phyloP scores from a whole-genome alignment of 2,888 invertebrate genomes.

The Sinhomidia bicolor region DNA sequence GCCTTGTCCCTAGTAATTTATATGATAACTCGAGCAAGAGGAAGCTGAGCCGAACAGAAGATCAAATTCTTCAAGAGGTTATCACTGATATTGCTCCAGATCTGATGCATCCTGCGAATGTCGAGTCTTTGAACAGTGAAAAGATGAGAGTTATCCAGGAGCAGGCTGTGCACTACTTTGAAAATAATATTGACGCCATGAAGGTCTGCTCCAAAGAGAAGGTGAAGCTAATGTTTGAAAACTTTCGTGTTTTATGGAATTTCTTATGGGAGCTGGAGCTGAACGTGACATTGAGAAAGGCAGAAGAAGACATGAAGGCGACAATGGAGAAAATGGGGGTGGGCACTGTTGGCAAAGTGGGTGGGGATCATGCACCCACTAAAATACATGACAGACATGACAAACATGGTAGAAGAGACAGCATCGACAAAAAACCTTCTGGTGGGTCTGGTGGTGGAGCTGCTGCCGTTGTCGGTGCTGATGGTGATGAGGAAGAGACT shows the following conservation, averaged over 20 bases:
- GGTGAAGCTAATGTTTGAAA: slow-evolving; percentile 70
- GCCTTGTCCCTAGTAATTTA: slow-evolving; percentile 71
- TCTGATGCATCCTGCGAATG: slow-evolving; percentile 51
- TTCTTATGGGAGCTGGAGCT: slow-evolving; percentile 63
- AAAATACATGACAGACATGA: too few relatives aligned
- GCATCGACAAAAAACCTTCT: too few relatives aligned
- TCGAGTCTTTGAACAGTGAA: slow-evolving; percentile 36
- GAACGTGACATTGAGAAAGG: slow-evolving; percentile 53
- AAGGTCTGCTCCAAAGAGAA: slow-evolving; percentile 57
- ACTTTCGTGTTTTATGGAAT: slow-evolving; percentile 71
- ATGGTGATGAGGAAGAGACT: neutral
- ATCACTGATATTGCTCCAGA: slow-evolving; percentile 68
- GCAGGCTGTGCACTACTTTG: slow-evolving; percentile 59
- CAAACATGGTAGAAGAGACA: too few relatives aligned
- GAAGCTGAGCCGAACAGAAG: slow-evolving; percentile 22
- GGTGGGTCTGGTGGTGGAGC: too few relatives aligned
- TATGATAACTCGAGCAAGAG: neutral
- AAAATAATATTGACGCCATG: slow-evolving; percentile 63
- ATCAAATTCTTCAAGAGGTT: slow-evolving; percentile 67
- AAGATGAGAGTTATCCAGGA: slow-evolving; percentile 58
- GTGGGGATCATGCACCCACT: neutral
- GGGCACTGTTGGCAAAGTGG: neutral
- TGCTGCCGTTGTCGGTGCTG: neutral
- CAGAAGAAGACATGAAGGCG: slow-evolving; percentile 47
- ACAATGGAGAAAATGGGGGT: slow-evolving; percentile 15